A percentile compares a stretch with the other conserved stretches of the same genome.
Evolutionary conservation across 2,113 vertebrate species (phyloP).

Genomic region (Festucalex cinctus): DNA sequence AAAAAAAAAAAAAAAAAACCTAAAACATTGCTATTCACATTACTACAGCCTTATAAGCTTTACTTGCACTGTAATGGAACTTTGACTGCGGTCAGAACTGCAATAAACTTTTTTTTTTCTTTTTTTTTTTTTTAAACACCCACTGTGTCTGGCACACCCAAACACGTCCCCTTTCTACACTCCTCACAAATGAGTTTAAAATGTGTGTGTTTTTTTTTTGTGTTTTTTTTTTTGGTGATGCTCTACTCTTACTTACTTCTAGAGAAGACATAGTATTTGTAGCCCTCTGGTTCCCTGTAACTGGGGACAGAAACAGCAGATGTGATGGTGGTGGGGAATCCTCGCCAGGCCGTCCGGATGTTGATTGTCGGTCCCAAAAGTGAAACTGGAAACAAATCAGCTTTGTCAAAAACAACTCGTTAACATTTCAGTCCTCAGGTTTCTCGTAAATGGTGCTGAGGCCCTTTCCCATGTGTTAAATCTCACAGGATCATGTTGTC

Average conservation of each 20-base stretch:
- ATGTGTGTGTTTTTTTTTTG: not conserved
- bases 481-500: constrained; percentile 4
- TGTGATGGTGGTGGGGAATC: constrained; percentile 80
- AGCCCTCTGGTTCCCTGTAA: constrained; percentile 75
- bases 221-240: not conserved
- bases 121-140: constrained; percentile 34
- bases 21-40: not conserved
- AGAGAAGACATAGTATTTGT: constrained; percentile 85
- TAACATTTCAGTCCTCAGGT: not conserved
- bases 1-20: not conserved
- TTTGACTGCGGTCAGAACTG: not conserved
- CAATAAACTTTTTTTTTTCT: not conserved
- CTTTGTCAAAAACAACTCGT: not conserved
- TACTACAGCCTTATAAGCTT: not conserved
- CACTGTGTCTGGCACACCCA: constrained; percentile 15
- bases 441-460: rapidly evolving
- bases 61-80: constrained; percentile 5
- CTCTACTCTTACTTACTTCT: constrained; percentile 73
- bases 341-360: constrained; percentile 77
- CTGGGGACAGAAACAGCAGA: constrained; percentile 84
- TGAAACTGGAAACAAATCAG: constrained; percentile 38
- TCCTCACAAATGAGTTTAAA: constrained; percentile 7
- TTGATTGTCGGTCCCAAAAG: constrained; percentile 69
- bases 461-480: constrained; percentile 3
- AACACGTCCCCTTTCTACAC: constrained; percentile 18